Base-by-base conservation (phyloP, 2,797 vertebrate species). In the Sebastes diaconus region DNA sequence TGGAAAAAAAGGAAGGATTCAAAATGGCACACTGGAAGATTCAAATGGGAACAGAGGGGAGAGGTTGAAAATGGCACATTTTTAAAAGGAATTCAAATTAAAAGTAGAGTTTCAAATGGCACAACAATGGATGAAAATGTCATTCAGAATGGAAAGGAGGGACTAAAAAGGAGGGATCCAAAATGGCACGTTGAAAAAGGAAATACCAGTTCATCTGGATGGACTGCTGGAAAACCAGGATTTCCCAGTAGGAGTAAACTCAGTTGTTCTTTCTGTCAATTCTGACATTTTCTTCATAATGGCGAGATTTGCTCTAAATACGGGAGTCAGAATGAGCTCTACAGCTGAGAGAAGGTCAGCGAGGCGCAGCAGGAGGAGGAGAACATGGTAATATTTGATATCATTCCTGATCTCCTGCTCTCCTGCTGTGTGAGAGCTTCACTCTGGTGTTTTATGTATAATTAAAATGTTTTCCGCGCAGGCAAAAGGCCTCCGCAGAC, bases 391-490 rank as follows among this genome's bases (percentile, higher is more conserved):
- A 63, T 36, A n/a, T 72, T 55, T 59, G 9, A 63, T 80, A 77
- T 77, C 36, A 20, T 1, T 61, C 8, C 42, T 63, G 70, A 68
- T 79, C 63, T 59, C 32, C 42, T 58, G 71, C 71, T 81, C 63
- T 59, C 32, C 57, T 50, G 68, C 71, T 46, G 68, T 6, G 20
- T 24, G 32, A 67, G 30, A 2, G 22, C 63, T 52, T 69, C 71
- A 42, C 24, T 65, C 29, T 61, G 34, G 8, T 34, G 52, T 77
- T 76, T 82, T 30, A 70, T 73, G 63, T 59, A 69, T 81, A 80
- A 88, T 85, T 87, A 80, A 85, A 83, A 84, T 81, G 73, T 80
- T 88, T 81, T 87, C 68, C 68, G 46, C 16, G 55, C 36, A 57
- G 71, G 64, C 29, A 8, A 67, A 73, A 73, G 75, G 78, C 67